Evolutionary conservation across 2,888 invertebrate species (phyloP).

Genomic region (Notocelia uddmanniana): DNA sequence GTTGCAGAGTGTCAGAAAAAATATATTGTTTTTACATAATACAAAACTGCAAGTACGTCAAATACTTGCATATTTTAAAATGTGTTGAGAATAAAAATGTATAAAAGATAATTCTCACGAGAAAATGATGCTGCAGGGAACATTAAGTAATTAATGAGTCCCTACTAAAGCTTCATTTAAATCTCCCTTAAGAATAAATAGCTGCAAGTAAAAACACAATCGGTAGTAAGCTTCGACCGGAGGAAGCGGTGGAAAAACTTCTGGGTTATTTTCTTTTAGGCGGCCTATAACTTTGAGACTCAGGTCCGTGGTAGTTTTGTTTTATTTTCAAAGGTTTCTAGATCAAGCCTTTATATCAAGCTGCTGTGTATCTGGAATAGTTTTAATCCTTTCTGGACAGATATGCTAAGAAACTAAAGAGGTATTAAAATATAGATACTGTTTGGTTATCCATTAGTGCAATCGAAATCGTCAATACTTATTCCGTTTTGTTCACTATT

Average conservation of each 20-base stretch:
- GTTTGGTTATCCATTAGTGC: too few relatives aligned
- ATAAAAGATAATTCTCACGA: not conserved
- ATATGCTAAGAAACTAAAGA: too few relatives aligned
- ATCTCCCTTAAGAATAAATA: slow-evolving; percentile 24
- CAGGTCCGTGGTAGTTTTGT: slow-evolving; percentile 19
- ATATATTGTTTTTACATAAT: too few relatives aligned
- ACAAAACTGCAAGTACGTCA: too few relatives aligned
- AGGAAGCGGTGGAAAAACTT: slow-evolving; percentile 38
- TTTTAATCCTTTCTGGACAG: not conserved
- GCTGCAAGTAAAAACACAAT: slow-evolving; percentile 17
- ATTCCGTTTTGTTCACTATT: too few relatives aligned
- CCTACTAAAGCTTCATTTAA: slow-evolving; percentile 27
- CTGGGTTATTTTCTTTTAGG: slow-evolving; percentile 25
- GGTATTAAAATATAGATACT: too few relatives aligned
- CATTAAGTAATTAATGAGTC: slow-evolving; percentile 29
- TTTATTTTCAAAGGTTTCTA: slow-evolving; percentile 36
- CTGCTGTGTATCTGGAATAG: not conserved
- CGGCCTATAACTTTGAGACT: slow-evolving; percentile 34
- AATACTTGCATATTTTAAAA: not conserved
- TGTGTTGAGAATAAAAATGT: not conserved
- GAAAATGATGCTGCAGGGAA: slow-evolving; percentile 2
- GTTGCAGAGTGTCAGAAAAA: too few relatives aligned
- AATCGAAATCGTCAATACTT: too few relatives aligned
- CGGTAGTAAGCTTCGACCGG: slow-evolving; percentile 26
- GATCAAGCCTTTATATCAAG: slow-evolving; percentile 17